Percentiles rank a stretch among this genome's conserved stretches.
phyloP scores from a whole-genome alignment of 2,888 invertebrate species.

The Trichopoda pennipes region DNA sequence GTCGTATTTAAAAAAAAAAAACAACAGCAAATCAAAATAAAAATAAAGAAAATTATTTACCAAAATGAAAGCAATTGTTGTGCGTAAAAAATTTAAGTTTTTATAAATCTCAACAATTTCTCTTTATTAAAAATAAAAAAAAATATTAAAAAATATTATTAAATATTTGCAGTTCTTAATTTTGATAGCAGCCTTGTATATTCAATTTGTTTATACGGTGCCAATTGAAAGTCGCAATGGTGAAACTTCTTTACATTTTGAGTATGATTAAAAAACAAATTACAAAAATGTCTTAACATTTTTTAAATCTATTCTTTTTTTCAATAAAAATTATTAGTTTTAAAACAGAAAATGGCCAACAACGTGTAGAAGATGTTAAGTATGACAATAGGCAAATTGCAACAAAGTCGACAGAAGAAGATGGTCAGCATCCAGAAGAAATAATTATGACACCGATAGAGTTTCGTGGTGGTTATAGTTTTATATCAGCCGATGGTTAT shows the following conservation, averaged over 20 bases:
- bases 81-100: constrained; percentile 30
- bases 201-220: constrained; percentile 32
- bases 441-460: constrained; percentile 72
- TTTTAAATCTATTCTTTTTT: neutral
- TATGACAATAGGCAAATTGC: constrained; percentile 62
- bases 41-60: neutral
- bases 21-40: too few species aligned
- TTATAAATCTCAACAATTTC: constrained; percentile 13
- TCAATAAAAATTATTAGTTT: constrained; percentile 71
- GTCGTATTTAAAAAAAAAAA: neutral
- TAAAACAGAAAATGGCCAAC: constrained; percentile 78
- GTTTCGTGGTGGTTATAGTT: constrained; percentile 81
- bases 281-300: neutral
- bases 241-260: constrained; percentile 72
- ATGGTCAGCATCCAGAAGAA: neutral
- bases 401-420: neutral
- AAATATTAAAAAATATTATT: neutral
- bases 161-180: constrained; percentile 51
- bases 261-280: constrained; percentile 71
- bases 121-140: neutral
- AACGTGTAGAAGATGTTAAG: constrained; percentile 76
- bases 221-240: constrained; percentile 60
- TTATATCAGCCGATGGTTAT: constrained; percentile 82
- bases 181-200: constrained; percentile 14
- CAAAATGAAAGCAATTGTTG: constrained; percentile 47